A percentile compares a stretch with the other conserved stretches of the same genome.
Conservation (phyloP, 2,797 vertebrate species). For the Philypnodon macrostomus region DNA sequence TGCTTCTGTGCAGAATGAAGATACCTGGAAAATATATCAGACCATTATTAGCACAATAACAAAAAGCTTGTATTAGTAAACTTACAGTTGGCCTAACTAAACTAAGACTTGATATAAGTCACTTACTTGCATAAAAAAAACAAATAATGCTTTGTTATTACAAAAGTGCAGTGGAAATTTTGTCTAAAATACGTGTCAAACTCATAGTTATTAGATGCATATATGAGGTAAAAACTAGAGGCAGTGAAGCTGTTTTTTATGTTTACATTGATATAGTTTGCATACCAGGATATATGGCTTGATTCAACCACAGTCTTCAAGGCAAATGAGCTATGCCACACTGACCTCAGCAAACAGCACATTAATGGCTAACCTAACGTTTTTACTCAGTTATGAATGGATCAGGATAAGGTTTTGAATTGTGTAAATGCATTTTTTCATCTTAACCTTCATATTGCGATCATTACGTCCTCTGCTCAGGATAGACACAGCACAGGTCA, state of each 20-base stretch:
- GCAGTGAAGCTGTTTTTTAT: not conserved
- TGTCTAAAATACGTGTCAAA: too few relatives aligned
- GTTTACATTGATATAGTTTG: not conserved
- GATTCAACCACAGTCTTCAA: not conserved
- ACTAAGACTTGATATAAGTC: too few relatives aligned
- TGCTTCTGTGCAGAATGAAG: conserved; percentile 85
- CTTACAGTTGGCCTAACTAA: too few relatives aligned
- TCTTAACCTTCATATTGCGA: conserved; percentile 78
- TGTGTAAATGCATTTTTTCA: not conserved
- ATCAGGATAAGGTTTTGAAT: not conserved
- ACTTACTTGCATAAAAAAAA: too few relatives aligned
- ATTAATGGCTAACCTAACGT: too few relatives aligned
- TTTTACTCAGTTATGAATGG: not conserved
- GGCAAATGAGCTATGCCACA: not conserved
- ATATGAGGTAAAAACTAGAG: not conserved
- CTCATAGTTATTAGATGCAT: too few relatives aligned
- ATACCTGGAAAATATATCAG: conserved; percentile 73
- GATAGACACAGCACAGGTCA: conserved; percentile 81
- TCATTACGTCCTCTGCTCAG: conserved; percentile 81
- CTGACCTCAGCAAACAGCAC: not conserved
- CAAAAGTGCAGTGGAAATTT: too few relatives aligned
- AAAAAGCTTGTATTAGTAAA: too few relatives aligned
- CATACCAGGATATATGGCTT: not conserved
- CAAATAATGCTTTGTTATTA: too few relatives aligned
- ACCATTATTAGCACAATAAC: not conserved